Evolutionary conservation across 2,888 invertebrate species (phyloP).

Genomic region (Eupithecia dodoneata): DNA sequence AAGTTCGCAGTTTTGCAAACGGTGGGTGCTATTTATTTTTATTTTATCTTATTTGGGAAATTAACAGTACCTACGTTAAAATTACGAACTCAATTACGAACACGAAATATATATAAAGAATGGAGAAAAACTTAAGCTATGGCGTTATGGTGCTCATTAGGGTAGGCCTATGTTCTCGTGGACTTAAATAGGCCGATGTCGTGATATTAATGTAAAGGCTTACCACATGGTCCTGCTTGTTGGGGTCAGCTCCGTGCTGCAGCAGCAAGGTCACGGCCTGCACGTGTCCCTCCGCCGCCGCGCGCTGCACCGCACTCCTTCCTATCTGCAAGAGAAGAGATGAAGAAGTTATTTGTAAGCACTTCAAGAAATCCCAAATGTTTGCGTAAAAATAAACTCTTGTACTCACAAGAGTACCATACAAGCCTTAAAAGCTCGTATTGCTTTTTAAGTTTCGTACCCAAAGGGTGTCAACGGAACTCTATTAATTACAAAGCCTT

Average conservation of each 20-base stretch:
- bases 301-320: slow-evolving; percentile 95
- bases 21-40: too few species aligned
- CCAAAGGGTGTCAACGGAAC: not conserved
- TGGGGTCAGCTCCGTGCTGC: slow-evolving; percentile 93
- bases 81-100: too few species aligned
- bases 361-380: not conserved
- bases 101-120: too few species aligned
- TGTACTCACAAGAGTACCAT: not conserved
- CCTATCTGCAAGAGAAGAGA: slow-evolving; percentile 83
- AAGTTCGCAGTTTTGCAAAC: too few species aligned
- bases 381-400: not conserved
- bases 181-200: not conserved
- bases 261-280: slow-evolving; percentile 92
- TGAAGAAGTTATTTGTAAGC: not conserved
- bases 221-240: slow-evolving; percentile 93
- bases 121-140: not conserved
- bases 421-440: too few species aligned
- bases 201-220: slow-evolving; percentile 43
- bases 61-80: too few species aligned
- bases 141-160: too few species aligned
- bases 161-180: not conserved
- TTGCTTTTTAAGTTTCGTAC: not conserved
- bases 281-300: slow-evolving; percentile 95
- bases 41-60: too few species aligned
- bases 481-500: not conserved